Conservation (phyloP, 2,888 invertebrate genomes). For the Luperina nickerlii region DNA sequence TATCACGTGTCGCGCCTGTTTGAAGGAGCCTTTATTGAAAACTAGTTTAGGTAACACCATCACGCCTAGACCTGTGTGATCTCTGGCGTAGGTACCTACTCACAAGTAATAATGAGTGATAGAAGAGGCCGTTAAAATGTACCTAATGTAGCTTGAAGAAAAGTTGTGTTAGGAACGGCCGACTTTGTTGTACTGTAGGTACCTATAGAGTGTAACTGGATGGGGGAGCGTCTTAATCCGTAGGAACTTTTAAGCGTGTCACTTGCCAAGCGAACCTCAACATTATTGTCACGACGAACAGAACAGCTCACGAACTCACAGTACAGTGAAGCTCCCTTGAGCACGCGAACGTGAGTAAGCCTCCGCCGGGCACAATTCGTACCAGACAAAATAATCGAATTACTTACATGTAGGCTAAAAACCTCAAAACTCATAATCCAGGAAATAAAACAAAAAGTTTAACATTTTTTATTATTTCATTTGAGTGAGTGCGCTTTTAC, state of each 20-base stretch:
- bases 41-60: neutral
- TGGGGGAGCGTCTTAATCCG: neutral
- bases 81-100: neutral
- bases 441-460: conserved; percentile 8
- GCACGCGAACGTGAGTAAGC: conserved; percentile 56
- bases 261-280: conserved; percentile 38
- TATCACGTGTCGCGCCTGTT: too few relatives aligned
- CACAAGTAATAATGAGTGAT: neutral
- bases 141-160: neutral
- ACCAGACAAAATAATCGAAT: conserved; percentile 25
- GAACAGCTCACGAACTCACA: conserved; percentile 34
- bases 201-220: neutral
- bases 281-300: conserved; percentile 22
- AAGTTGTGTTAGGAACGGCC: neutral
- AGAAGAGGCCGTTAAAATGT: neutral
- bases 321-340: conserved; percentile 51
- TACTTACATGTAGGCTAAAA: neutral
- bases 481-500: conserved; percentile 16
- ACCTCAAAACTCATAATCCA: too few relatives aligned
- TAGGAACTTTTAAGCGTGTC: conserved; percentile 8
- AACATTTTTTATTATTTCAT: neutral
- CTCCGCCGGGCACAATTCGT: conserved; percentile 12
- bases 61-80: neutral
- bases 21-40: neutral
- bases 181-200: neutral